phyloP scores from a whole-genome alignment of 2,113 vertebrate species.

The Zosterops japonicus region DNA sequence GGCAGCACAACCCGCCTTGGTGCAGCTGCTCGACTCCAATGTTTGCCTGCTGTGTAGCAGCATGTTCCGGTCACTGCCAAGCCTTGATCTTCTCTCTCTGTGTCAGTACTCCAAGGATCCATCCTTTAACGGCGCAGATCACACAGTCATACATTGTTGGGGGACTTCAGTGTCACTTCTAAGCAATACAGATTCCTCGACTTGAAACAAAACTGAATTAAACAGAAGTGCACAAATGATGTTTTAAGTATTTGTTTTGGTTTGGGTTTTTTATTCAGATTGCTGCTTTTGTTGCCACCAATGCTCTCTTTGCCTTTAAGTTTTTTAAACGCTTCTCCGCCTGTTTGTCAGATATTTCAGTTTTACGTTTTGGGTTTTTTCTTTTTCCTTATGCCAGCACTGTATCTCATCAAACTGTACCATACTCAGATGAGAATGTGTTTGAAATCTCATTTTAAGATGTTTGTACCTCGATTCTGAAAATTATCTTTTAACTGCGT shows the following conservation, averaged over 20 bases:
- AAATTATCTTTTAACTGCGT: neutral
- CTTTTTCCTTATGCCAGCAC: neutral
- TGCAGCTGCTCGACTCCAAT: constrained; percentile 20
- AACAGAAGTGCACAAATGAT: neutral
- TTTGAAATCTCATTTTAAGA: neutral
- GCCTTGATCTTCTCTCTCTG: constrained; percentile 28
- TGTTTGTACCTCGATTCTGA: neutral
- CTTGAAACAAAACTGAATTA: neutral
- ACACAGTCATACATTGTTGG: constrained; percentile 14
- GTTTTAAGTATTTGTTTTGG: neutral
- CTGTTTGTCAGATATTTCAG: neutral
- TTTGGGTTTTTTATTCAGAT: neutral
- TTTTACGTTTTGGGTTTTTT: neutral
- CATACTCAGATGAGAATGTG: neutral
- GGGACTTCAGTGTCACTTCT: constrained; percentile 8
- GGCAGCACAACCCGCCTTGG: constrained; percentile 10
- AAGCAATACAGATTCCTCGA: neutral
- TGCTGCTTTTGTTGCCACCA: neutral
- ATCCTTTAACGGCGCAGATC: neutral
- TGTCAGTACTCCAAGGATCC: constrained; percentile 14
- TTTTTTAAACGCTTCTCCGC: neutral
- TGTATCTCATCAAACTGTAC: neutral
- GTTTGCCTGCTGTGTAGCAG: constrained; percentile 43
- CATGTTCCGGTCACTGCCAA: constrained; percentile 17
- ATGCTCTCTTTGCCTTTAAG: no score